phyloP scores from a whole-genome alignment of 92 coral and sea anemone genomes.

The Montipora capitata region DNA sequence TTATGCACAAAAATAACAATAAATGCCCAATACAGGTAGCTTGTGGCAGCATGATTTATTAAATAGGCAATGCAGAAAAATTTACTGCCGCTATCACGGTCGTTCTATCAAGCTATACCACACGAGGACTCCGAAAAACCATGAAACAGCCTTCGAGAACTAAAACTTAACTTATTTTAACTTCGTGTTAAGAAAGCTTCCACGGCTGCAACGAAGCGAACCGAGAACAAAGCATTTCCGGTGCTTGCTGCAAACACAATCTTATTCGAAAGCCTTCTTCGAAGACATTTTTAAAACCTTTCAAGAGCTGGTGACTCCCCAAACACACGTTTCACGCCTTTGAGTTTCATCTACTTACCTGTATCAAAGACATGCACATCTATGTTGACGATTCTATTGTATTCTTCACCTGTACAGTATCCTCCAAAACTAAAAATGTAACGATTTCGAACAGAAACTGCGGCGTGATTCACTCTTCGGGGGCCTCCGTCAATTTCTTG shows the following conservation, averaged over 20 bases:
- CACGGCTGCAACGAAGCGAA: not conserved
- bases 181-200: too few species aligned
- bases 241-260: not conserved
- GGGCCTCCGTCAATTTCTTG: slow-evolving; percentile 95
- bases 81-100: not conserved
- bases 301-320: too few species aligned
- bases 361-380: slow-evolving; percentile 95
- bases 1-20: slow-evolving; percentile 29
- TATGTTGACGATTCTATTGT: slow-evolving; percentile 85
- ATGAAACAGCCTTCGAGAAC: too few species aligned
- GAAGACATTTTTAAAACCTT: too few species aligned
- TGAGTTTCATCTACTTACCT: slow-evolving; percentile 62
- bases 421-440: slow-evolving; percentile 97
- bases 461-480: slow-evolving; percentile 96
- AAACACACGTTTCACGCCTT: not conserved
- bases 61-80: slow-evolving; percentile 13
- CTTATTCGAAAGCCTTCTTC: too few species aligned
- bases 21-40: slow-evolving; percentile 8
- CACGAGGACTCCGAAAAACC: too few species aligned
- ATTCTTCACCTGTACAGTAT: slow-evolving; percentile 97
- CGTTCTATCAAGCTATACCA: too few species aligned
- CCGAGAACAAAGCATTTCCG: slow-evolving; percentile 46
- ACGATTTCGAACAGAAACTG: slow-evolving; percentile 88
- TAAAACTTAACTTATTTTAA: too few species aligned
- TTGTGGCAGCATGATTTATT: slow-evolving; percentile 44